Evolutionary conservation across 2,888 invertebrate genomes (phyloP), one percentile per base, ranked within the genome.

Genomic region (Tetramorium bicarinatum): DNA sequence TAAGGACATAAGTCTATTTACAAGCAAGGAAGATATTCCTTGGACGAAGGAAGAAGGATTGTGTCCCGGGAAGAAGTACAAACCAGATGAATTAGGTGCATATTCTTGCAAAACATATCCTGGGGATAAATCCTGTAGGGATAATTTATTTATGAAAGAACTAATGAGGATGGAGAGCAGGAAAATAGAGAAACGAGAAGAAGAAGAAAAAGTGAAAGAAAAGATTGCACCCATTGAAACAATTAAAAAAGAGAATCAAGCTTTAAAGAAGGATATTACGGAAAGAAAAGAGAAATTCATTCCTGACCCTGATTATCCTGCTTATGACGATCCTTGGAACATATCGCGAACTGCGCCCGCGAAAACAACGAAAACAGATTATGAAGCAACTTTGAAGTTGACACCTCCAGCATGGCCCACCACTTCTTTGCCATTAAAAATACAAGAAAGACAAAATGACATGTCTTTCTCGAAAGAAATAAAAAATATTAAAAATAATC

Each of bases 1-100:
- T 11, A 88, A 90, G 61, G 87, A 83, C 18, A 9, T 87, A 15
- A 79, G 41, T 11, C 2, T 79, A 21, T 81, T 62, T 0, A 41
- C 75, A 38, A 92, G 90, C 29, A 84, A 87, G 18, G 92, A 93
- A 25, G 87, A 91, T 11, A 92, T 92, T 76, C 87, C 90, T 7
- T 89, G 91, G 88, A 89, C 89, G 0, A 91, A 90, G 38, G 67
- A 89, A 6, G 87, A 88, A 18, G 90, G 85, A 21, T 15, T 83
- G 4, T 94, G 94, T 61, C 91, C 87, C 15, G 94, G 92, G 1
- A 89, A 88, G 9, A 93, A 92, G 76, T 93, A 91, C 49, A 87
- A 92, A 72, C 92, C 92, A 0, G 11, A 83, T 0, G 87, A 87
- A 44, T 52, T 49, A 3, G 85, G 89, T 0, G 89, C 91, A 0